Base-by-base conservation (phyloP, 2,888 invertebrate genomes). In the Drosophila sordidapex region DNA sequence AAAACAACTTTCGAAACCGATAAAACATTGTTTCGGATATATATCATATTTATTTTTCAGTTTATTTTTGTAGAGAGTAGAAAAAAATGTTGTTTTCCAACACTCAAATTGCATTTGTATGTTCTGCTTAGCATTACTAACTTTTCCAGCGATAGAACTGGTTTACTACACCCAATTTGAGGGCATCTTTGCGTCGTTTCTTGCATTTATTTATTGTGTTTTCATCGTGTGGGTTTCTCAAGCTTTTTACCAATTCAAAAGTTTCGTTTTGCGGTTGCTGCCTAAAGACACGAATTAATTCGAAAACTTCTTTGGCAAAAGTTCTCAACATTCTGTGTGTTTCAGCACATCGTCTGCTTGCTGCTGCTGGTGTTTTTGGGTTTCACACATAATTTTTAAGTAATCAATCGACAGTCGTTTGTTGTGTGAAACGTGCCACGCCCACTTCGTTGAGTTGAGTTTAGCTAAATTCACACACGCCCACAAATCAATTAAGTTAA, bases 341-440 rank as follows among this genome's bases (percentile, higher is more conserved):
- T 29, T 38, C 54, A 21, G 53, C 48, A 52, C 4, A 46, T 65
- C 27, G 15, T 56, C 15, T 7, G 51, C 51, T 48, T 56, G 43
- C 15, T 54, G 43, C 15, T 54, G 35, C 40, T 38, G 18, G 18
- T 63, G 64, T 38, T 64, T 69, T 60, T 57, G 27, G 70, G 77
- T 69, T 79, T 87, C 87, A 82, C 87, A 87, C 90, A 90, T 90
- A 87, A 84, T 87, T 90, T 80, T 87, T 72, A 76, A 73, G 84
- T 68, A 80, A 85, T 83, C 82, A 82, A 82, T 82, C 70, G 79
- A 61, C 43, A 66, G 69, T 70, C 75, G 72, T 81, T 65, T 69
- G 69, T 48, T 66, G 29, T 57, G 40, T 67, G 46, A 11, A 43
- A 36, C 36, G 13, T 33, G 40, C 52, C 7, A 21, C 46, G 66